A percentile compares a stretch with the other conserved stretches of the same genome.
Evolutionary conservation across 2,113 vertebrate species (phyloP).

Genomic region (Calidris pugnax): DNA sequence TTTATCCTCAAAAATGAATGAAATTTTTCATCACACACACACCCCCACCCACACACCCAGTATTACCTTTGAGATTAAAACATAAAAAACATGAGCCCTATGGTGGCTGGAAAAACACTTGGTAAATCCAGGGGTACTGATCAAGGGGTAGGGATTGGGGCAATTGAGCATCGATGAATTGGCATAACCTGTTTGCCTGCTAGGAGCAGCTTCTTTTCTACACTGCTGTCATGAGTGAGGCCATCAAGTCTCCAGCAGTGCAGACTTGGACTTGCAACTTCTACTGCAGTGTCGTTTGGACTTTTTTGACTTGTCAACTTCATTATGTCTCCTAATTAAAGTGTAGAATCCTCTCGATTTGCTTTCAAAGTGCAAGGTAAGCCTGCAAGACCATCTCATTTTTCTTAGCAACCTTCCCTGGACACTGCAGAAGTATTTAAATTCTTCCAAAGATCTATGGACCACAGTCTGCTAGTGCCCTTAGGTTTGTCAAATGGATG

Average conservation of each 20-base stretch:
- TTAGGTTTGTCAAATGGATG: constrained; percentile 24
- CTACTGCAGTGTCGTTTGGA: neutral
- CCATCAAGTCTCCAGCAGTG: neutral
- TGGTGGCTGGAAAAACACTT: neutral
- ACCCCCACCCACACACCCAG: no score
- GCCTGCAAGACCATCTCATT: neutral
- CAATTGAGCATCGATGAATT: neutral
- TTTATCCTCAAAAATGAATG: neutral
- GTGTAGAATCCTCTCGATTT: neutral
- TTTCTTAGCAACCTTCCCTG: neutral
- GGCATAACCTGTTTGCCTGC: neutral
- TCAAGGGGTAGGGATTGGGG: neutral
- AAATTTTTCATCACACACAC: neutral
- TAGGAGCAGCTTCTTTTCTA: neutral
- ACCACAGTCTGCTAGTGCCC: neutral
- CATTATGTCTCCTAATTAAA: neutral
- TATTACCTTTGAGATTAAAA: neutral
- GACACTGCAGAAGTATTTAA: neutral
- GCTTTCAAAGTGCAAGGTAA: constrained; percentile 10
- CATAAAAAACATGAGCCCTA: neutral
- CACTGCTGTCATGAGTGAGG: neutral
- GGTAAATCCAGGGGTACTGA: neutral
- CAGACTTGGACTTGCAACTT: neutral
- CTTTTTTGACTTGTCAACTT: neutral
- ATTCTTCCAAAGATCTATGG: constrained; percentile 17